phyloP scores from a whole-genome alignment of 2,888 invertebrate genomes.

The Tineola bisselliella region DNA sequence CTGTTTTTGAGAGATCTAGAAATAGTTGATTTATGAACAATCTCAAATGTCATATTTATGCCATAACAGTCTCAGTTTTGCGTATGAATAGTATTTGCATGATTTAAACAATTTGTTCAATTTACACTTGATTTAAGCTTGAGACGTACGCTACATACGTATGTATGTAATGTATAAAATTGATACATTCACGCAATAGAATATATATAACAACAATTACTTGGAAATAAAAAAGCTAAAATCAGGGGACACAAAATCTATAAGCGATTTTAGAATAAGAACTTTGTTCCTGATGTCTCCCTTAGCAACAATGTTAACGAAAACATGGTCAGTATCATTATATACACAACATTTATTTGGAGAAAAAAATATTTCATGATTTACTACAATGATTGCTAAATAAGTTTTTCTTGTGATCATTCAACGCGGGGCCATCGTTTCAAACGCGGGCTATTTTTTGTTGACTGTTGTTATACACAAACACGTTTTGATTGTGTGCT shows the following conservation, averaged over 20 bases:
- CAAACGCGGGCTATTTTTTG: neutral
- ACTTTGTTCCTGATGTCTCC: no score
- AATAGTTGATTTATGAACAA: constrained; percentile 6
- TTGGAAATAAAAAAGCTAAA: no score
- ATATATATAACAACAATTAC: no score
- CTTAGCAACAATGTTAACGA: no score
- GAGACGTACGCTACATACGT: no score
- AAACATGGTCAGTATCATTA: neutral
- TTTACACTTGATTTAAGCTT: no score
- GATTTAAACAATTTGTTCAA: no score
- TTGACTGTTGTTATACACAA: neutral
- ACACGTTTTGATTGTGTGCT: neutral
- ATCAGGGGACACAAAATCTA: no score
- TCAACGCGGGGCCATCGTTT: neutral
- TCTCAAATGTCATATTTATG: neutral
- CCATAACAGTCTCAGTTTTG: neutral
- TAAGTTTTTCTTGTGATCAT: neutral
- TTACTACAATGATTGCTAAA: neutral
- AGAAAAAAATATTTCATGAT: neutral
- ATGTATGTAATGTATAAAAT: no score
- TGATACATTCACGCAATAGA: no score
- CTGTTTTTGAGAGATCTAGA: constrained; percentile 3
- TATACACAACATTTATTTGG: neutral
- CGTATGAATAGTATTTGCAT: no score
- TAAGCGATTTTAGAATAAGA: no score